phyloP scores from a whole-genome alignment of 2,113 vertebrate species.

The Podilymbus podiceps region DNA sequence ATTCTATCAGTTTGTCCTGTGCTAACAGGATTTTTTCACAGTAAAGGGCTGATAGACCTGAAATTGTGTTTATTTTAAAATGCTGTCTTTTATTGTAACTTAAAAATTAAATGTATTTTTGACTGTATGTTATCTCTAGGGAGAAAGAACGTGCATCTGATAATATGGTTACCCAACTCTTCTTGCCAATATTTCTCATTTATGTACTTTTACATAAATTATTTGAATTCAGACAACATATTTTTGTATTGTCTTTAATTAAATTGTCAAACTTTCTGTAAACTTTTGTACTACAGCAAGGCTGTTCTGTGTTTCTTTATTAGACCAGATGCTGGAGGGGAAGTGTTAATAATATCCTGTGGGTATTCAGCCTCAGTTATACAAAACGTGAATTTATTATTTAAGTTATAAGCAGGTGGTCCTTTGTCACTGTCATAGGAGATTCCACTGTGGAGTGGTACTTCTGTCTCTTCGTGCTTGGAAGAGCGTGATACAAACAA shows the following conservation, averaged over 20 bases:
- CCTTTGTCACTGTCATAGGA: neutral
- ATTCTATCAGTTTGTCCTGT: neutral
- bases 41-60: constrained; percentile 8
- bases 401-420: neutral
- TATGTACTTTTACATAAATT: constrained; percentile 56
- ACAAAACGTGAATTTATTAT: neutral
- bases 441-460: neutral
- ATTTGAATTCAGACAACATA: constrained; percentile 12
- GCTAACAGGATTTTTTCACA: neutral
- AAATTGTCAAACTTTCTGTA: constrained; percentile 46
- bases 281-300: constrained; percentile 49
- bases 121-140: neutral
- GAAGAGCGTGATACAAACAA: neutral
- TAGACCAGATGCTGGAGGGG: constrained; percentile 55
- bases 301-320: constrained; percentile 63
- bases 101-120: constrained; percentile 19
- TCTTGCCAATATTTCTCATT: constrained; percentile 4
- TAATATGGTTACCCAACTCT: neutral
- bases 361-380: constrained; percentile 44
- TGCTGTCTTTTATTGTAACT: constrained; percentile 27
- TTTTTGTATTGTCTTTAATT: constrained; percentile 64
- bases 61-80: constrained; percentile 26
- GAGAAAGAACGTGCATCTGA: neutral
- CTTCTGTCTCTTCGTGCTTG: neutral
- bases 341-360: constrained; percentile 46